Conservation (phyloP, 2,888 invertebrate genomes). For the Pterobdella sp. region DNA sequence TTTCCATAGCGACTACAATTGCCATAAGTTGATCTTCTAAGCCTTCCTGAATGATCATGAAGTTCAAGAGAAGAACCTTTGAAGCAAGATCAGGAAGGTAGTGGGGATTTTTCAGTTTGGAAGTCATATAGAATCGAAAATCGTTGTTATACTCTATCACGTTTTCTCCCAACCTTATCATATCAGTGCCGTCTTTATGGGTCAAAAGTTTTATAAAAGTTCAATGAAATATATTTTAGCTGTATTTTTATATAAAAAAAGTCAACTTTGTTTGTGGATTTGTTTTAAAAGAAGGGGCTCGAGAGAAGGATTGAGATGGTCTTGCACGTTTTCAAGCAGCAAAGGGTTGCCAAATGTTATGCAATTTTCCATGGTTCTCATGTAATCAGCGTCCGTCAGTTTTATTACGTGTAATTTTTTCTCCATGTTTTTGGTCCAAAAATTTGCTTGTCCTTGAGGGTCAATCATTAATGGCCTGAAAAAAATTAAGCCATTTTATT, state of each 20-base stretch:
- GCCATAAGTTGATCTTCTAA: constrained; percentile 81
- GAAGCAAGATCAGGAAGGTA: constrained; percentile 86
- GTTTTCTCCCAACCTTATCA: constrained; percentile 81
- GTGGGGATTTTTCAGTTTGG: constrained; percentile 84
- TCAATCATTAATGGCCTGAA: constrained; percentile 78
- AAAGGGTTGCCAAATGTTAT: constrained; percentile 76
- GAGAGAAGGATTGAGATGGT: constrained; percentile 80
- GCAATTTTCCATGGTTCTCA: constrained; percentile 71
- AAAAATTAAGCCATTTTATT: neutral
- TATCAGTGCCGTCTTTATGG: constrained; percentile 62
- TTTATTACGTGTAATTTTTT: constrained; percentile 66
- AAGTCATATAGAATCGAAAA: constrained; percentile 86
- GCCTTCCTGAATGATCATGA: constrained; percentile 78
- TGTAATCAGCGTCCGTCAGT: constrained; percentile 66
- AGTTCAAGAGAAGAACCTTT: constrained; percentile 76
- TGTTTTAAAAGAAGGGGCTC: constrained; percentile 80
- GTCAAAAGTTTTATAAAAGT: constrained; percentile 17
- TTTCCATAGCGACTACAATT: constrained; percentile 75
- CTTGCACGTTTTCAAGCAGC: constrained; percentile 78
- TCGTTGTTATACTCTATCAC: constrained; percentile 77
- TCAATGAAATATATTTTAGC: no score
- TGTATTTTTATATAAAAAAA: no score
- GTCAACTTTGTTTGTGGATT: constrained; percentile 72
- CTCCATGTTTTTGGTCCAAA: constrained; percentile 77
- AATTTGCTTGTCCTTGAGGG: constrained; percentile 83